Percentiles rank a stretch among this genome's conserved stretches.
These are phyloP conservation scores for Malaclemys terrapin DNA, from an alignment of 2,113 vertebrate species.

Conservation along the genomic window DNA sequence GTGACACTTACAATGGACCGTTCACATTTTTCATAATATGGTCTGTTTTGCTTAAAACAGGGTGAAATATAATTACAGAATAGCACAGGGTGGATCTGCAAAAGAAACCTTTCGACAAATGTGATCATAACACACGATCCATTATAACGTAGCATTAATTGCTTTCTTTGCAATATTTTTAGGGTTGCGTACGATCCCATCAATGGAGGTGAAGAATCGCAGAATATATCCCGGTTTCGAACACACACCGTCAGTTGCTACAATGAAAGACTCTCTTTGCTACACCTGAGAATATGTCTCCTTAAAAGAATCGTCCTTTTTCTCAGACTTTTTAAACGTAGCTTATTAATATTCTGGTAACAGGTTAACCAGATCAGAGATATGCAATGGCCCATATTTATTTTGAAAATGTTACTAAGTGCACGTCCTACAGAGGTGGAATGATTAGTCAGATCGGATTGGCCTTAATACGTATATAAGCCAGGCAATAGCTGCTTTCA, in stretches of 20 bases:
- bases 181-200: background rate
- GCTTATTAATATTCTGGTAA: background rate
- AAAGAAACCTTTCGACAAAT: background rate
- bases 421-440: background rate
- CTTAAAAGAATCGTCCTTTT: background rate
- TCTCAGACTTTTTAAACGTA: background rate
- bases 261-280: background rate
- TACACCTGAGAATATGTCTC: background rate
- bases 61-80: background rate
- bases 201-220: background rate
- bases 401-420: background rate
- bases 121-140: slow-evolving; percentile 6
- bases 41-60: background rate
- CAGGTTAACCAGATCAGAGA: background rate
- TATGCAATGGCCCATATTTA: slow-evolving; percentile 11
- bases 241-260: background rate
- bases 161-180: slow-evolving; percentile 23
- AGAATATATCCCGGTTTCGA: background rate
- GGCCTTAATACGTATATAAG: slow-evolving; percentile 16
- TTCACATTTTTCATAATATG: background rate
- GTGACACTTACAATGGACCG: too few species aligned
- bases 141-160: background rate
- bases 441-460: background rate
- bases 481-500: background rate
- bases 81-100: background rate